Percentiles rank a stretch among this genome's conserved stretches.
Evolutionary conservation across 2,888 invertebrate genomes (phyloP).

Genomic region (Nomada hirtipes): DNA sequence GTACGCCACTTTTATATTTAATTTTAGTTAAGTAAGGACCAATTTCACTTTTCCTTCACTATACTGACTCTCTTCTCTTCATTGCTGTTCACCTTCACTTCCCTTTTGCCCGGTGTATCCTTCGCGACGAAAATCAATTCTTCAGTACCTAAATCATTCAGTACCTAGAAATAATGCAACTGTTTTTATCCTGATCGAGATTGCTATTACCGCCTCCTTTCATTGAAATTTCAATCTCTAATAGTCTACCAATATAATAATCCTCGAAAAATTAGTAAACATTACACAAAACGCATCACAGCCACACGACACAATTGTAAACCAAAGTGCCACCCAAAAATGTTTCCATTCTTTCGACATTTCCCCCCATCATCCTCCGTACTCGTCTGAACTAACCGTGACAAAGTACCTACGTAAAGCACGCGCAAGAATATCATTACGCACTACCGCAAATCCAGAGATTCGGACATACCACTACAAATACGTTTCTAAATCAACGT

Average conservation of each 20-base stretch:
- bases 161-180: no score
- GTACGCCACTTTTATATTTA: constrained; percentile 88
- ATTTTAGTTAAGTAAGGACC: constrained; percentile 56
- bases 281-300: not conserved
- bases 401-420: constrained; percentile 8
- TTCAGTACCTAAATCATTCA: not conserved
- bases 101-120: not conserved
- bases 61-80: constrained; percentile 18
- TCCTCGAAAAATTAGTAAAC: not conserved
- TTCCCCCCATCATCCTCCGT: not conserved
- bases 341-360: not conserved
- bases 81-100: constrained; percentile 9
- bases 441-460: no score
- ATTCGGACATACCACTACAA: no score
- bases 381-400: not conserved
- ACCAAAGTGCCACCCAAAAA: not conserved
- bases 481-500: no score
- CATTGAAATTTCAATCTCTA: not conserved
- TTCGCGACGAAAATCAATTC: constrained; percentile 1
- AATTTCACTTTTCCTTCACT: not conserved
- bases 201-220: no score
- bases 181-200: no score
- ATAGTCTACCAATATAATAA: not conserved
- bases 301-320: not conserved
- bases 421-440: no score